Evolutionary conservation across 2,113 vertebrate genomes (phyloP).

Genomic region (Myotis brandtii): DNA sequence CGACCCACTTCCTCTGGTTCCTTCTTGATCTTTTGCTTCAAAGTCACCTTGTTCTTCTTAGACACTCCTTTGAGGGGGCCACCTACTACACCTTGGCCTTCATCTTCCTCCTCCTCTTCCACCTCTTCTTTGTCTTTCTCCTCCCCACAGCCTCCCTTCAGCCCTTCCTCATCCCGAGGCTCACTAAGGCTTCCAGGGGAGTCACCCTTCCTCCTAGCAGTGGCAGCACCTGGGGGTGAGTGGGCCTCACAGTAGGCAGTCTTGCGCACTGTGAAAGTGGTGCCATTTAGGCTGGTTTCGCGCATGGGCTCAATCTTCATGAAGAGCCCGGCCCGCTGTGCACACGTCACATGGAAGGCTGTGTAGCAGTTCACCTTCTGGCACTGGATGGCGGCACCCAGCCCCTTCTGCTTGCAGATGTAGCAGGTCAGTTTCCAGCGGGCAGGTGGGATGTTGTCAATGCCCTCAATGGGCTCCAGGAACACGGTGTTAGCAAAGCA

Average conservation of each 20-base stretch:
- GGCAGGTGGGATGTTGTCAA: slow-evolving; percentile 94
- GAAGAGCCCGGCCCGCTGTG: slow-evolving; percentile 96
- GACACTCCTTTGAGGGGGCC: slow-evolving; percentile 77
- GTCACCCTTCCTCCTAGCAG: slow-evolving; percentile 75
- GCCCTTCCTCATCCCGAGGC: slow-evolving; percentile 84
- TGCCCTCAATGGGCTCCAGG: slow-evolving; percentile 97
- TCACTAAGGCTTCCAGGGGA: slow-evolving; percentile 45
- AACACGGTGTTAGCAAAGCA: slow-evolving; percentile 99
- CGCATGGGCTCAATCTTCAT: slow-evolving; percentile 99
- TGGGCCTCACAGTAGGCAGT: slow-evolving; percentile 96
- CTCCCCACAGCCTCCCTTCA: slow-evolving; percentile 86
- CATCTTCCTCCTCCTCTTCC: slow-evolving; percentile 84
- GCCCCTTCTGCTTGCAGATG: slow-evolving; percentile 97
- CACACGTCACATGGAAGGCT: slow-evolving; percentile 98
- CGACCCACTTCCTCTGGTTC: slow-evolving; percentile 82
- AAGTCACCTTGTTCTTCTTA: slow-evolving; percentile 88
- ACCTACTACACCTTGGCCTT: slow-evolving; percentile 83
- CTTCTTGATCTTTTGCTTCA: slow-evolving; percentile 94
- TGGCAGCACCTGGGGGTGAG: slow-evolving; percentile 87
- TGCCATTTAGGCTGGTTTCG: slow-evolving; percentile 95
- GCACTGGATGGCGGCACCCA: slow-evolving; percentile 97
- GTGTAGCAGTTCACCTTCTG: slow-evolving; percentile 99
- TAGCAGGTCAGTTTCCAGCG: slow-evolving; percentile 98
- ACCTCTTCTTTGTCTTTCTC: slow-evolving; percentile 66
- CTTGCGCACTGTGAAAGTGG: slow-evolving; percentile 97